Percentiles rank a stretch among this genome's conserved stretches.
phyloP scores from a whole-genome alignment of 2,797 vertebrate species.

The Buceros bicornis region DNA sequence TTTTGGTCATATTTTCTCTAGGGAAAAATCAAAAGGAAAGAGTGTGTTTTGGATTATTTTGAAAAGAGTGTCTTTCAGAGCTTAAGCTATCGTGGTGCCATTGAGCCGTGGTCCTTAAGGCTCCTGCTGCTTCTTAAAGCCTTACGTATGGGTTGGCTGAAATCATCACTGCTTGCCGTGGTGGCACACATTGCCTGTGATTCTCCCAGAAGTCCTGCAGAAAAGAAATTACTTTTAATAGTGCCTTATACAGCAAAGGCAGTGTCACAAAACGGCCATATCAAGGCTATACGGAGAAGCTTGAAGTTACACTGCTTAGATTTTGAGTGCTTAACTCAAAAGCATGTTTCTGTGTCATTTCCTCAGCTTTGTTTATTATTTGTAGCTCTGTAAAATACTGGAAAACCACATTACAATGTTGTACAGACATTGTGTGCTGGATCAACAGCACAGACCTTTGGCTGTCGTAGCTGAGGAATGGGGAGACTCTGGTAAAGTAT shows the following conservation, averaged over 20 bases:
- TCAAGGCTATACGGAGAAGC: neutral
- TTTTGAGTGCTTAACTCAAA: neutral
- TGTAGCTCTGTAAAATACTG: neutral
- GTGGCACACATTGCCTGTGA: neutral
- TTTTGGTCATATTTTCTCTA: neutral
- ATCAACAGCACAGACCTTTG: neutral
- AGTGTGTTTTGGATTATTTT: neutral
- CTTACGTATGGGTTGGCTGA: neutral
- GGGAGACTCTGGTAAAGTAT: neutral
- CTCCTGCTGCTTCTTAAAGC: neutral
- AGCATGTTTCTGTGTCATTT: neutral
- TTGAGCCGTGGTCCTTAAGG: neutral
- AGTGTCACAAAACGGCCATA: neutral
- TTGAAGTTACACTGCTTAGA: neutral
- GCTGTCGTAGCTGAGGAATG: neutral
- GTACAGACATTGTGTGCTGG: accelerated
- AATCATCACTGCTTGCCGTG: neutral
- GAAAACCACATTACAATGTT: neutral
- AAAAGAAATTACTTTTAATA: neutral
- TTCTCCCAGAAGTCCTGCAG: neutral
- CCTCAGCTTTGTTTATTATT: neutral
- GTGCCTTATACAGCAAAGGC: neutral
- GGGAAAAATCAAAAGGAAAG: neutral
- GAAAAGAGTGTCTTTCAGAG: neutral
- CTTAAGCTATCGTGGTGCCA: neutral